phyloP scores from a whole-genome alignment of 1,140 invertebrate species.

The Cotesia vestalis region DNA sequence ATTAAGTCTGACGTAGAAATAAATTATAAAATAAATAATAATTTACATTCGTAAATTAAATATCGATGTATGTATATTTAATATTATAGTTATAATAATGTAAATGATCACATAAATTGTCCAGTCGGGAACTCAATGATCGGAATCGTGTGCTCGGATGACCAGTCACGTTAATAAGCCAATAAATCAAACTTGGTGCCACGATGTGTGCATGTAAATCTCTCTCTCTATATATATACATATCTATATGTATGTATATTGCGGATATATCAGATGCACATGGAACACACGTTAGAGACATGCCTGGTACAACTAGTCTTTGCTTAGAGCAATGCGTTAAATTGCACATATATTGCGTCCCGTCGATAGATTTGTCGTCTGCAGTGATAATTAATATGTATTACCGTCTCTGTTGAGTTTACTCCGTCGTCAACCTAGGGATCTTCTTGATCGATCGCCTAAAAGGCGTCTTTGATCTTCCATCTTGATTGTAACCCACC shows the following conservation, averaged over 20 bases:
- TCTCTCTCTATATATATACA: no score
- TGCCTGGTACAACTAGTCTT: slow-evolving; percentile 4
- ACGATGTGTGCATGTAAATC: slow-evolving; percentile 38
- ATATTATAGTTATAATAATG: background rate
- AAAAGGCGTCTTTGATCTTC: background rate
- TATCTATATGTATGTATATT: no score
- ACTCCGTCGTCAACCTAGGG: background rate
- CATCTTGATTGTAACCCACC: no score
- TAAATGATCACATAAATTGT: slow-evolving; percentile 23
- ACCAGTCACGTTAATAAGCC: slow-evolving; percentile 56
- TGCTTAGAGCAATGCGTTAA: slow-evolving; percentile 23
- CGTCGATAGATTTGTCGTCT: slow-evolving; percentile 54
- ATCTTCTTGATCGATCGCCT: background rate
- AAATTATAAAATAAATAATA: slow-evolving; percentile 5
- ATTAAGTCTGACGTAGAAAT: no score
- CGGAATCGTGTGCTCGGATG: slow-evolving; percentile 42
- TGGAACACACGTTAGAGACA: slow-evolving; percentile 39
- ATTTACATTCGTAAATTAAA: background rate
- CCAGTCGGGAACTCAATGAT: slow-evolving; percentile 11
- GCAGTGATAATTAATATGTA: slow-evolving; percentile 50
- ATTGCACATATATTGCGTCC: slow-evolving; percentile 33
- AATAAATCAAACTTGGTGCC: slow-evolving; percentile 58
- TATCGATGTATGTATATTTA: background rate
- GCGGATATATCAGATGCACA: slow-evolving; percentile 54
- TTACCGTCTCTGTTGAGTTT: slow-evolving; percentile 20